Evolutionary conservation across 2,888 invertebrate genomes (phyloP).

Genomic region (Aspidiotus destructor): DNA sequence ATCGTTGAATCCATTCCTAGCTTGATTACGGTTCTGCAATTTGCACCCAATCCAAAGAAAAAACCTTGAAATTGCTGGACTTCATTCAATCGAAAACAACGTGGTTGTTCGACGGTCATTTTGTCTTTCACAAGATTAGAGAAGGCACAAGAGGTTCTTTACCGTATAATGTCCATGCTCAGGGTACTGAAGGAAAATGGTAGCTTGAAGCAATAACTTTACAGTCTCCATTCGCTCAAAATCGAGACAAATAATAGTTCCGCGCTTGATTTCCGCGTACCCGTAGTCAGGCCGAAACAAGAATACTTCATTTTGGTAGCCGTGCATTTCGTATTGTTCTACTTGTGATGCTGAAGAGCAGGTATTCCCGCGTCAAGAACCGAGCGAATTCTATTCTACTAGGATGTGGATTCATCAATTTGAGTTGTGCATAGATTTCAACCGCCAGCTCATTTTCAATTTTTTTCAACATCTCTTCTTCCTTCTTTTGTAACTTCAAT

Average conservation of each 20-base stretch:
- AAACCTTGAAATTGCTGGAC: too few species aligned
- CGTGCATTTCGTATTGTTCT: conserved; percentile 1
- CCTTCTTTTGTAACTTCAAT: conserved; percentile 1
- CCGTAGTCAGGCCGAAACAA: conserved; percentile 3
- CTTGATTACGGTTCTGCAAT: too few species aligned
- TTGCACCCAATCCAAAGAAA: too few species aligned
- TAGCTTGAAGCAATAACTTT: too few species aligned
- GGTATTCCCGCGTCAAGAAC: not conserved
- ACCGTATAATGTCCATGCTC: too few species aligned
- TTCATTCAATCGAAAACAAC: too few species aligned
- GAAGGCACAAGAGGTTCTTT: too few species aligned
- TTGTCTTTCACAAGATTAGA: too few species aligned
- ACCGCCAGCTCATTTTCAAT: not conserved
- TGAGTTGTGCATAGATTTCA: not conserved
- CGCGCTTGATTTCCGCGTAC: not conserved
- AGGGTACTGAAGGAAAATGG: too few species aligned
- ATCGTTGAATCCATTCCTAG: too few species aligned
- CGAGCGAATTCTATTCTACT: conserved; percentile 1
- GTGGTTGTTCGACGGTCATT: too few species aligned
- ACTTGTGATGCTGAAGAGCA: conserved; percentile 2
- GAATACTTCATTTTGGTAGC: conserved; percentile 1
- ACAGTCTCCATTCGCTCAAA: too few species aligned
- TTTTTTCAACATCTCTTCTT: conserved; percentile 1
- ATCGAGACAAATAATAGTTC: conserved; percentile 2
- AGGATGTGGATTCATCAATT: conserved; percentile 1